A percentile compares a stretch with the other conserved stretches of the same genome.
Conservation (phyloP, 2,113 vertebrate species). For the Verasper variegatus region DNA sequence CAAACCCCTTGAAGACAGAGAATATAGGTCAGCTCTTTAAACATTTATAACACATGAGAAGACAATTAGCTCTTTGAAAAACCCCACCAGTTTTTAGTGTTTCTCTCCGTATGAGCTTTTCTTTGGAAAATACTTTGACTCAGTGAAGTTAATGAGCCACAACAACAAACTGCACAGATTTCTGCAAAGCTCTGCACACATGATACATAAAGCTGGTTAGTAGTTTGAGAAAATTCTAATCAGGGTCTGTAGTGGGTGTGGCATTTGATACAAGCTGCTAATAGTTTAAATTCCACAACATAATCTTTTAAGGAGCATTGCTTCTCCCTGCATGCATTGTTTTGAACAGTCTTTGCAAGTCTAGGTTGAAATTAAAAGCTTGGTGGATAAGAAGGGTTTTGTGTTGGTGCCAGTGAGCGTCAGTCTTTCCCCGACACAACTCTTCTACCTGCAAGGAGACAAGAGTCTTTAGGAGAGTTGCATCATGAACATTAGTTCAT, state of each 20-base stretch:
- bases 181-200: background rate
- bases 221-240: background rate
- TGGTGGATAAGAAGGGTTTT: background rate
- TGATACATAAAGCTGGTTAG: no score
- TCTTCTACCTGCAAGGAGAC: background rate
- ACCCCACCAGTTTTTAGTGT: constrained; percentile 10
- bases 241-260: background rate
- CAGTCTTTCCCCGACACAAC: background rate
- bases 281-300: background rate
- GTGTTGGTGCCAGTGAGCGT: background rate
- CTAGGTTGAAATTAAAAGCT: background rate
- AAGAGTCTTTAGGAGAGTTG: background rate
- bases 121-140: constrained; percentile 20
- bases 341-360: background rate
- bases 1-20: constrained; percentile 37
- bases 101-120: background rate
- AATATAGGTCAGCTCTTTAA: constrained; percentile 71
- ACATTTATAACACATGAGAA: constrained; percentile 50
- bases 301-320: background rate
- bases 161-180: background rate
- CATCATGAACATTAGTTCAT: background rate
- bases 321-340: background rate
- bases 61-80: constrained; percentile 45
- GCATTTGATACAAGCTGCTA: background rate
- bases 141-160: background rate